phyloP scores from a whole-genome alignment of 2,113 vertebrate genomes.

The Mobula hypostoma region DNA sequence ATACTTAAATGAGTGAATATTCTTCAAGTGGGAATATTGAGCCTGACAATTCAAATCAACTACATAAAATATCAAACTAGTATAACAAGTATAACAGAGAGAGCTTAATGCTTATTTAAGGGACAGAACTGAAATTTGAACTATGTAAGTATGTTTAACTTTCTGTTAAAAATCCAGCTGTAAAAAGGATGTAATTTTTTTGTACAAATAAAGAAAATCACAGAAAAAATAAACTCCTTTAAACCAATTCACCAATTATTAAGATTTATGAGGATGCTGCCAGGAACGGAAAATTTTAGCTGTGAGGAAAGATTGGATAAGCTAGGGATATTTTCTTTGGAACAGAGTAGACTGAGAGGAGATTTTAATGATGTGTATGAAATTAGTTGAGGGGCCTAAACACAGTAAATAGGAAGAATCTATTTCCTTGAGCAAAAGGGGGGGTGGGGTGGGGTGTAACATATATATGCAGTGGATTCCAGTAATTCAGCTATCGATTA shows the following conservation, averaged over 20 bases:
- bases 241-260: slow-evolving; percentile 17
- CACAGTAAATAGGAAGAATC: too few relatives aligned
- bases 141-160: slow-evolving; percentile 11
- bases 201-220: slow-evolving; percentile 6
- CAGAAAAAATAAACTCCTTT: slow-evolving; percentile 17
- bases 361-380: too few relatives aligned
- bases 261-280: too few relatives aligned
- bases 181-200: background rate
- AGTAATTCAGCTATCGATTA: too few relatives aligned
- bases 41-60: background rate
- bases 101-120: slow-evolving; percentile 16
- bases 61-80: background rate
- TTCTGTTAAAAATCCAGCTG: background rate
- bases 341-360: too few relatives aligned
- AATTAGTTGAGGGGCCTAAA: too few relatives aligned
- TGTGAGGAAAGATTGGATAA: too few relatives aligned
- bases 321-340: too few relatives aligned
- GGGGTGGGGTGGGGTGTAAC: too few relatives aligned
- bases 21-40: background rate
- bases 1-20: slow-evolving; percentile 17
- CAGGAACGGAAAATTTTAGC: too few relatives aligned
- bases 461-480: too few relatives aligned
- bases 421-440: too few relatives aligned
- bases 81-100: slow-evolving; percentile 4
- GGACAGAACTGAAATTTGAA: background rate